Evolutionary conservation across 2,113 vertebrate species (phyloP), one percentile per base, ranked within the genome.

Genomic region (Chionodraco myersi): DNA sequence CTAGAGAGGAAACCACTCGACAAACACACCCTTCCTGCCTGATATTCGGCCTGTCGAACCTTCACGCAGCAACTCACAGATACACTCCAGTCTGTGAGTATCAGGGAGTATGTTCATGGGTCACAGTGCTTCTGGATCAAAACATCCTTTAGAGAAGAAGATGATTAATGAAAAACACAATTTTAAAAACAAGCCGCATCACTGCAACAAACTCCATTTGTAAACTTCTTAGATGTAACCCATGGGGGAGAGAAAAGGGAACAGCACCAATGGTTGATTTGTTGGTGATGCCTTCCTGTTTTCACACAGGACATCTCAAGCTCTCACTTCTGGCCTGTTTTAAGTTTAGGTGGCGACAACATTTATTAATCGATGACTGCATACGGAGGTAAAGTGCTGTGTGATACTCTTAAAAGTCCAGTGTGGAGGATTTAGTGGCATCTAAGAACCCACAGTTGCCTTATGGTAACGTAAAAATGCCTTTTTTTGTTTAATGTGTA

Each of bases 11-110:
- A 96, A 95, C 94, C 93, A 72, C 93, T 86, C 64, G 82, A 56
- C 48, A 84, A 82, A 92, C 88, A 93, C 92, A 45, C 95, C 95
- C 95, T 95, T 95, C 94, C 94, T 95, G 94, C 84, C 86, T 77
- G 64, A 72, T 88, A 63, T 87, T 85, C 4, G 71, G 80, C 82
- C 86, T 89, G 36, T 78, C 60, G 34, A 83, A 34, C 26, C 47
- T 14, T 21, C 16, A 18, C 18, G 56, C 53, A 30, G 21, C 21
- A 80, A 80, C 67, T 68, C 51, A 69, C n/a, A 72, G 18, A 0
- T 10, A 21, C 2, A 7, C 10, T 66, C 5, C 1, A 0, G 36
- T 0, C 9, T 72, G 10, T 48, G n/a, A 21, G 26, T 16, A 41
- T 36, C 0, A 47, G 74, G 10, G 41, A 15, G 41, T 53, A 1